Conservation (phyloP, 2,888 invertebrate genomes). For the Dysmachus trigonus region DNA sequence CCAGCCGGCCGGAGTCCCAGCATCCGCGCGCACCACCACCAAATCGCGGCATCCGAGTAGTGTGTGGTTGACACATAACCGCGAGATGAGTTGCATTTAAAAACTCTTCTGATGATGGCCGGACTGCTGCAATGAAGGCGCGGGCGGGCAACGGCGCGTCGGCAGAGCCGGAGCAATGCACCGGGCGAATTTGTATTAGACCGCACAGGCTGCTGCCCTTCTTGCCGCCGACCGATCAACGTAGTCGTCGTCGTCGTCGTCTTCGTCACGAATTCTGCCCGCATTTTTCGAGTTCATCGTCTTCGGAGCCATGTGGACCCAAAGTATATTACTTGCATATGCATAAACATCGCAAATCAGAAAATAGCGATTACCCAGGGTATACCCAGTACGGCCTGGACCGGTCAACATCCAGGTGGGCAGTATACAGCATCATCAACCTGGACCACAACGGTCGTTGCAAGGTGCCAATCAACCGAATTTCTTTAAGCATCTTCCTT, state of each 20-base stretch:
- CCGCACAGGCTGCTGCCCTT: not conserved
- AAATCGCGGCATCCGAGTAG: not conserved
- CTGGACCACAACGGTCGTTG: not conserved
- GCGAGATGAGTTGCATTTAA: slow-evolving; percentile 3
- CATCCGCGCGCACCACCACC: not conserved
- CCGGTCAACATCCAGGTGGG: not conserved
- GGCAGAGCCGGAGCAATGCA: not conserved
- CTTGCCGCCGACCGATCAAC: not conserved
- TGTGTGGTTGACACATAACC: not conserved
- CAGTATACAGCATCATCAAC: not conserved
- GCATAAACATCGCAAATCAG: slow-evolving; percentile 6
- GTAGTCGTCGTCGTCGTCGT: not conserved
- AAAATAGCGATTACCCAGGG: not conserved
- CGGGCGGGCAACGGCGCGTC: no score
- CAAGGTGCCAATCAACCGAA: not conserved
- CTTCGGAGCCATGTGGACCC: not conserved
- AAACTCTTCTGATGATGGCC: not conserved
- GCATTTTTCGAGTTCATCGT: slow-evolving; percentile 23
- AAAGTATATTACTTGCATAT: not conserved
- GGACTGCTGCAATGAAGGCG: not conserved
- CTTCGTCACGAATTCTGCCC: not conserved
- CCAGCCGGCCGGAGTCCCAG: no score
- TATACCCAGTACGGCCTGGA: not conserved
- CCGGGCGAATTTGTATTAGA: not conserved
- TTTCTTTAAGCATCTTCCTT: not conserved